A percentile compares a stretch with the other conserved stretches of the same genome.
Evolutionary conservation across 2,888 invertebrate genomes (phyloP).

Genomic region (Platerodrilus igneus): DNA sequence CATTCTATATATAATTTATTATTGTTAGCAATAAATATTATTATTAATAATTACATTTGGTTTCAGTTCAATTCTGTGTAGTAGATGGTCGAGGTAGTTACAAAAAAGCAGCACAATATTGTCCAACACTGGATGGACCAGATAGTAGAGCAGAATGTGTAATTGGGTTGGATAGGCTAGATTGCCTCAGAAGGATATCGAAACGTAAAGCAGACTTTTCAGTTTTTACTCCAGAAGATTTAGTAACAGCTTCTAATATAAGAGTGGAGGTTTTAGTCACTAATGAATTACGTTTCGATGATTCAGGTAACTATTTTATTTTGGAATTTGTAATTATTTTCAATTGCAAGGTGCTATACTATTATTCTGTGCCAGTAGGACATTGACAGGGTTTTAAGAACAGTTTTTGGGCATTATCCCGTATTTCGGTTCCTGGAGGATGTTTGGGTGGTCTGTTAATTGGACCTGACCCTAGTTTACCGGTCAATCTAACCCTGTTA

Average conservation of each 20-base stretch:
- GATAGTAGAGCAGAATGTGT: conserved; percentile 65
- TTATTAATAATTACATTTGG: too few species aligned
- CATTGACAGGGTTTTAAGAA: too few species aligned
- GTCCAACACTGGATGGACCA: conserved; percentile 57
- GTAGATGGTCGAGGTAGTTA: conserved; percentile 62
- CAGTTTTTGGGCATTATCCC: too few species aligned
- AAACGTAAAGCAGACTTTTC: conserved; percentile 79
- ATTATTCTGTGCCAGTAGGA: conserved; percentile 3
- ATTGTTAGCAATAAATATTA: too few species aligned
- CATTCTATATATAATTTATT: too few species aligned
- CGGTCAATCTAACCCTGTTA: too few species aligned
- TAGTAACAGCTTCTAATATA: conserved; percentile 68
- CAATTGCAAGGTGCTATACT: neutral
- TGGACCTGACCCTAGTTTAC: too few species aligned
- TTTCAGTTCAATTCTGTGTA: conserved; percentile 66
- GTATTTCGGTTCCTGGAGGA: too few species aligned
- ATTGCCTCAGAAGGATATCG: conserved; percentile 73
- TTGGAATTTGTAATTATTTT: too few species aligned
- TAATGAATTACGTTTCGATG: conserved; percentile 59
- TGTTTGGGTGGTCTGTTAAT: too few species aligned
- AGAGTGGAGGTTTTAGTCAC: conserved; percentile 64
- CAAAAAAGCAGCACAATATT: conserved; percentile 58
- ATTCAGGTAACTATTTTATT: too few species aligned
- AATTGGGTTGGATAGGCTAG: conserved; percentile 66
- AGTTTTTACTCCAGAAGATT: conserved; percentile 78